phyloP scores from a whole-genome alignment of 2,888 invertebrate species.

The Siphonodentalium dalli region DNA sequence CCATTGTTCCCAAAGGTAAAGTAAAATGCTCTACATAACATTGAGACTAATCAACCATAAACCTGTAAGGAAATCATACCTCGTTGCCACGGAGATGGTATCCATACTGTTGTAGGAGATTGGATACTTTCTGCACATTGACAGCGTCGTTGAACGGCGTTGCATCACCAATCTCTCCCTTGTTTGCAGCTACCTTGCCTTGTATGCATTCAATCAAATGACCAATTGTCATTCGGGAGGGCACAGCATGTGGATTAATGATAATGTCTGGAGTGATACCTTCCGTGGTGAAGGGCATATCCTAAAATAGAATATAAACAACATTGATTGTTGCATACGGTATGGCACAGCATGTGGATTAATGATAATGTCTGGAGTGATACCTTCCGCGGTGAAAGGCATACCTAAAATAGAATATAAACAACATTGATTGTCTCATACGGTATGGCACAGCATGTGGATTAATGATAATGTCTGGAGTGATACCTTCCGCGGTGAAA shows the following conservation, averaged over 20 bases:
- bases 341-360: slow-evolving; percentile 79
- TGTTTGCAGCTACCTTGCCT: slow-evolving; percentile 90
- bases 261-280: slow-evolving; percentile 98
- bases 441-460: slow-evolving; percentile 99
- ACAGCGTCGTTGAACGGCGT: slow-evolving; percentile 99
- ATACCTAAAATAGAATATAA: slow-evolving; percentile 63
- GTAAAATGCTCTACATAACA: too few species aligned
- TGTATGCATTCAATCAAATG: slow-evolving; percentile 99
- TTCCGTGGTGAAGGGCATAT: slow-evolving; percentile 74
- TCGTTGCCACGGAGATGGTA: slow-evolving; percentile 85
- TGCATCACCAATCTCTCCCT: slow-evolving; percentile 99
- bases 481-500: slow-evolving; percentile 82
- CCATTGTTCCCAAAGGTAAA: too few species aligned
- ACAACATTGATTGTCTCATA: slow-evolving; percentile 72
- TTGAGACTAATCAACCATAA: too few species aligned
- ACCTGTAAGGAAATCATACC: too few species aligned
- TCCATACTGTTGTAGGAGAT: slow-evolving; percentile 94
- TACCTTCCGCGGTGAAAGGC: slow-evolving; percentile 78
- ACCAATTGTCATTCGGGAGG: slow-evolving; percentile 99
- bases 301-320: slow-evolving; percentile 54
- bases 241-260: slow-evolving; percentile 99
- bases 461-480: slow-evolving; percentile 95
- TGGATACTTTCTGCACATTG: slow-evolving; percentile 98
- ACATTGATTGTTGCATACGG: neutral
- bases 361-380: slow-evolving; percentile 98